Evolutionary conservation across 2,797 vertebrate species (phyloP).

Genomic region (Clarias fuscus): DNA sequence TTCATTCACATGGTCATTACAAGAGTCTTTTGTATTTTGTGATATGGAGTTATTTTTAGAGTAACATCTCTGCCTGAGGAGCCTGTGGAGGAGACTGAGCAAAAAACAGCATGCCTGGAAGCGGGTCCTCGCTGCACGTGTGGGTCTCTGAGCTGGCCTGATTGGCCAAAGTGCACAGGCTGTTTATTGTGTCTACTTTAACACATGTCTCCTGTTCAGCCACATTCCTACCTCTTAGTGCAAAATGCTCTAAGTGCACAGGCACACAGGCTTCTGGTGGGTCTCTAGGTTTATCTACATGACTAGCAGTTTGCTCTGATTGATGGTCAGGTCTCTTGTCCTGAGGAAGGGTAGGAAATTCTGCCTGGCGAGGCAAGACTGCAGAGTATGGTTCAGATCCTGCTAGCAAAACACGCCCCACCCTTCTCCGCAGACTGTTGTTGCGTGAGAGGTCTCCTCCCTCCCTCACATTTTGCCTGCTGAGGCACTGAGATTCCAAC

Average conservation of each 20-base stretch:
- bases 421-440: constrained; percentile 84
- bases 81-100: constrained; percentile 41
- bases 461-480: constrained; percentile 70
- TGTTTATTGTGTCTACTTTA: constrained; percentile 17
- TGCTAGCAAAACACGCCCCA: constrained; percentile 83
- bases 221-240: constrained; percentile 21
- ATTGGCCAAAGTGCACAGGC: constrained; percentile 29
- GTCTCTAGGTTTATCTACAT: constrained; percentile 14
- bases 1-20: constrained; percentile 21
- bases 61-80: neutral
- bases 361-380: constrained; percentile 38
- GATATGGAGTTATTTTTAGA: constrained; percentile 28
- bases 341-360: constrained; percentile 16
- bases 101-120: constrained; percentile 88
- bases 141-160: constrained; percentile 14
- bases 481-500: constrained; percentile 88
- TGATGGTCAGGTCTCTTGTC: constrained; percentile 12
- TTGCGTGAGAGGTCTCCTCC: constrained; percentile 80
- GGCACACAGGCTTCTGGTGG: constrained; percentile 21
- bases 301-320: constrained; percentile 14
- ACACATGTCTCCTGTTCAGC: constrained; percentile 22
- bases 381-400: constrained; percentile 51
- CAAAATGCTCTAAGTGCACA: constrained; percentile 25
- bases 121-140: constrained; percentile 72
- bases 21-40: constrained; percentile 19